phyloP scores from a whole-genome alignment of 2,888 invertebrate species.

The Eupithecia subumbrata region DNA sequence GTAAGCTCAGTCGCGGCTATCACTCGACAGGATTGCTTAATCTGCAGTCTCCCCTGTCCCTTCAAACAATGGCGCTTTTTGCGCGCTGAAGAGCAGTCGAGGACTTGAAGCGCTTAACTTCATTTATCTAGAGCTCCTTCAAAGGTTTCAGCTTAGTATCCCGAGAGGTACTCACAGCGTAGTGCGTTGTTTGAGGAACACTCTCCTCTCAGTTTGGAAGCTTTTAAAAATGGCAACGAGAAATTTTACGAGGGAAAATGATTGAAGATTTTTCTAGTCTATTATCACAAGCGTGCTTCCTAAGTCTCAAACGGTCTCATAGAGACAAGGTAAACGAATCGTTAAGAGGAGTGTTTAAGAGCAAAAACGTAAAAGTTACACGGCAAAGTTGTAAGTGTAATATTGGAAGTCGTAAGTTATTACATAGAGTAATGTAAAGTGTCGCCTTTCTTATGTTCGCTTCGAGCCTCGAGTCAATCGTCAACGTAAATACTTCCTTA shows the following conservation, averaged over 20 bases:
- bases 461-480: background rate
- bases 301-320: background rate
- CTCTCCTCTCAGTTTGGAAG: background rate
- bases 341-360: background rate
- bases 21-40: slow-evolving; percentile 46
- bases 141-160: slow-evolving; percentile 41
- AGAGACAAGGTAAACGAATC: background rate
- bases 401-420: background rate
- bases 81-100: slow-evolving; percentile 46
- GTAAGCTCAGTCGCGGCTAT: slow-evolving; percentile 5
- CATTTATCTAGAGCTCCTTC: slow-evolving; percentile 54
- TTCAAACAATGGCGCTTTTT: slow-evolving; percentile 57
- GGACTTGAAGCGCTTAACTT: slow-evolving; percentile 51
- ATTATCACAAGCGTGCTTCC: background rate
- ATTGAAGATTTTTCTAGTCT: background rate
- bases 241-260: background rate
- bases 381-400: background rate
- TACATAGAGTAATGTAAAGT: too few species aligned
- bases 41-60: slow-evolving; percentile 45
- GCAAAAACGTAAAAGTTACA: background rate
- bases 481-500: background rate
- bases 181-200: slow-evolving; percentile 14
- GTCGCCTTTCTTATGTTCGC: background rate
- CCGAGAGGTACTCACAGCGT: background rate
- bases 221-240: background rate